These are phyloP conservation scores for Cyrtonyx montezumae DNA, from an alignment of 2,113 vertebrate genomes.

Conservation along the genomic window DNA sequence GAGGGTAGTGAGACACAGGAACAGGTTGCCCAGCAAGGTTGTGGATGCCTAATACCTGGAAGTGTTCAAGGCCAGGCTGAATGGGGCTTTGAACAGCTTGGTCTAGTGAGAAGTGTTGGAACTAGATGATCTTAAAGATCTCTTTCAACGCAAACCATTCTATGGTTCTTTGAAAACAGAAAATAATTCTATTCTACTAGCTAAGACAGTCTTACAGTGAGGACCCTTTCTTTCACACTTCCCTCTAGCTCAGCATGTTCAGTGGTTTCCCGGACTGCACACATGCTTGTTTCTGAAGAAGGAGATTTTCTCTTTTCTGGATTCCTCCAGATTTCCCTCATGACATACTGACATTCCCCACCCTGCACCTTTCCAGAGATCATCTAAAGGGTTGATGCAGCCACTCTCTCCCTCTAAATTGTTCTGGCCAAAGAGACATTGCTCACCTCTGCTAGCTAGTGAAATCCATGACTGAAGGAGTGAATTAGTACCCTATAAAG, in stretches of 20 bases:
- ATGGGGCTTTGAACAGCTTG: too few species aligned
- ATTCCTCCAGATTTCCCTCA: fast-evolving
- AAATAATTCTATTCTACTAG: background rate
- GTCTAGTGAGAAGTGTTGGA: too few species aligned
- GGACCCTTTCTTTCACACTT: background rate
- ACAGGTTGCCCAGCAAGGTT: too few species aligned
- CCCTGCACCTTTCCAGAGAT: background rate
- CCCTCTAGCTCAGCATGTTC: background rate
- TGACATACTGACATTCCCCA: background rate
- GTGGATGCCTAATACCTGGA: too few species aligned
- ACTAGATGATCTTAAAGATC: too few species aligned
- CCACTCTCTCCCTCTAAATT: background rate
- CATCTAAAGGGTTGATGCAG: fast-evolving
- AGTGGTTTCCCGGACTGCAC: background rate
- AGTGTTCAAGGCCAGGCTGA: too few species aligned
- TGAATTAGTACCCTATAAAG: background rate
- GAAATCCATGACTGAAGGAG: background rate
- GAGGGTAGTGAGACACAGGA: too few species aligned
- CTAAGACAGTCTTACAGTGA: background rate
- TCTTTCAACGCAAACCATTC: too few species aligned
- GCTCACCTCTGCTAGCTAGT: background rate
- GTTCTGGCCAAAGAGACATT: background rate
- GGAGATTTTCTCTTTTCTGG: background rate
- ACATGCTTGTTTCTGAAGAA: background rate
- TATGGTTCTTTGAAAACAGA: background rate